phyloP scores from a whole-genome alignment of 2,888 invertebrate genomes.

The Gymnocheta viridis region DNA sequence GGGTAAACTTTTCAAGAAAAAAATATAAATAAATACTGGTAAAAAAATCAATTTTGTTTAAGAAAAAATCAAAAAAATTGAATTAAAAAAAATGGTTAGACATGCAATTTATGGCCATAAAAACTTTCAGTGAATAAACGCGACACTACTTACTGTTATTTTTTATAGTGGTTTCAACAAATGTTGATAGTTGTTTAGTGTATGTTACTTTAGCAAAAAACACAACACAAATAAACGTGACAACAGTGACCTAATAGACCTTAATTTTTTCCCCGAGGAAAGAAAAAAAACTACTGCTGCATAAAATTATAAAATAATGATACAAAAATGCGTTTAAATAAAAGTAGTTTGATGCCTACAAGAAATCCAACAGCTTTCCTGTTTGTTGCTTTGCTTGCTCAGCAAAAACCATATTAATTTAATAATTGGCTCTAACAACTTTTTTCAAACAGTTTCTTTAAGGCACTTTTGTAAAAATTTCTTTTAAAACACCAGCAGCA shows the following conservation, averaged over 20 bases:
- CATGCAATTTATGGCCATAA: slow-evolving; percentile 64
- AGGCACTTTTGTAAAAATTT: slow-evolving; percentile 33
- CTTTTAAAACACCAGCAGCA: slow-evolving; percentile 28
- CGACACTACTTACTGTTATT: slow-evolving; percentile 21
- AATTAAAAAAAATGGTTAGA: slow-evolving; percentile 42
- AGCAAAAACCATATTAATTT: slow-evolving; percentile 56
- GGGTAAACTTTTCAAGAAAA: slow-evolving; percentile 56
- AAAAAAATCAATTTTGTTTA: slow-evolving; percentile 68
- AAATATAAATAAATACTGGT: slow-evolving; percentile 13
- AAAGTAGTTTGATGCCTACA: slow-evolving; percentile 47
- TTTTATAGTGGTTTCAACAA: neutral
- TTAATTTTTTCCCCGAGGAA: slow-evolving; percentile 28
- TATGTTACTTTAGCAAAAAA: slow-evolving; percentile 36
- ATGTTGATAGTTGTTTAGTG: slow-evolving; percentile 30
- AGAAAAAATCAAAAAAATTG: slow-evolving; percentile 20
- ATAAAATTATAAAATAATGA: slow-evolving; percentile 65
- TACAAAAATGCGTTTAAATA: slow-evolving; percentile 65
- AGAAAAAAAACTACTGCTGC: slow-evolving; percentile 34
- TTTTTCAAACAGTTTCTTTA: slow-evolving; percentile 39
- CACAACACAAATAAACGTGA: slow-evolving; percentile 61
- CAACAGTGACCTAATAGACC: slow-evolving; percentile 69
- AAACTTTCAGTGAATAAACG: slow-evolving; percentile 55
- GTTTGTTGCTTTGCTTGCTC: neutral
- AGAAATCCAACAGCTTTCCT: neutral
- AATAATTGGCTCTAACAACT: slow-evolving; percentile 53